phyloP scores from a whole-genome alignment of 1,140 invertebrate species.

The Papilio xuthus region DNA sequence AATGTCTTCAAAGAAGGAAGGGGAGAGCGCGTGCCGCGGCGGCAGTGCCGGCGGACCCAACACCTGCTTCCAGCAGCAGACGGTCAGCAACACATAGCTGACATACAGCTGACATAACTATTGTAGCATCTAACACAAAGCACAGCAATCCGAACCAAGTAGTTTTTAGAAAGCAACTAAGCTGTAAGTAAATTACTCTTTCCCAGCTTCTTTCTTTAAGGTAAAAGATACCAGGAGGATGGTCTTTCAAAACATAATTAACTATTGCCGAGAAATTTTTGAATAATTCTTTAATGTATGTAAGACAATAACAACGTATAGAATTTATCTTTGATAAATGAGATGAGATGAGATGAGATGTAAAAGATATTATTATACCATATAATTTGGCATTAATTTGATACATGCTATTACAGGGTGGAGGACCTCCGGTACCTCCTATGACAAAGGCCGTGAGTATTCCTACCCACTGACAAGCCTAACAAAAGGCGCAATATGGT shows the following conservation, averaged over 20 bases:
- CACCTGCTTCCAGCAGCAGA: conserved; percentile 58
- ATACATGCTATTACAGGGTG: conserved; percentile 50
- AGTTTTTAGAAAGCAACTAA: no score
- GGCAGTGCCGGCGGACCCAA: conserved; percentile 50
- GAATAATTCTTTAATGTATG: no score
- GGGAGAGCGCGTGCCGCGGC: conserved; percentile 53
- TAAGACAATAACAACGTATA: not conserved
- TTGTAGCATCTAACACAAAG: no score
- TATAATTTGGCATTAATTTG: not conserved
- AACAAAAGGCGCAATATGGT: not conserved
- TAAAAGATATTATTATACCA: no score
- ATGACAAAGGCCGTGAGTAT: conserved; percentile 65
- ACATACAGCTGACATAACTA: no score
- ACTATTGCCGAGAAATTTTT: no score
- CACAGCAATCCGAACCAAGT: no score
- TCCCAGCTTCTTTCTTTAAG: no score
- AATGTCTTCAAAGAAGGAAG: conserved; percentile 59
- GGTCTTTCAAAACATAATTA: no score
- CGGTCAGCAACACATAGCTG: conserved; percentile 44
- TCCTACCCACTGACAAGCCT: not conserved
- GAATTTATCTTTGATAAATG: not conserved
- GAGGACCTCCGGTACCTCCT: conserved; percentile 62
- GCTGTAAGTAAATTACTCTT: no score
- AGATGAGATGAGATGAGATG: not conserved
- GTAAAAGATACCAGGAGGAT: no score